Percentiles rank a stretch among this genome's conserved stretches.
These are phyloP conservation scores for Choristoneura fumiferana DNA, from an alignment of 1,140 invertebrate species.

Conservation along the genomic window DNA sequence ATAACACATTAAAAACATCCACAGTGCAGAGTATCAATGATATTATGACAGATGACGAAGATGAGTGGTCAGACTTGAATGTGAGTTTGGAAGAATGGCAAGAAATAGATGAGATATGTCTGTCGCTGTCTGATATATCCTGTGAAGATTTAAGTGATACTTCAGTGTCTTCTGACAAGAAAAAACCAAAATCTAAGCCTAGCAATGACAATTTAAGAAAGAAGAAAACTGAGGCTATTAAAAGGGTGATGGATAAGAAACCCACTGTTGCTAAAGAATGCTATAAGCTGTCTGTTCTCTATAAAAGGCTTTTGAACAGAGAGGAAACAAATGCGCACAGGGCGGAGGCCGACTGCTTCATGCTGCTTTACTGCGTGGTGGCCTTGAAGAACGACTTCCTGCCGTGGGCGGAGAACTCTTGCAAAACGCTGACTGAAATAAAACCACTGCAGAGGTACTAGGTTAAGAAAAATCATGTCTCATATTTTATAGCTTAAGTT, in stretches of 20 bases:
- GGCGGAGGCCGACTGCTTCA: constrained; percentile 80
- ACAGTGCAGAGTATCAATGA: constrained; percentile 26
- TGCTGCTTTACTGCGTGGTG: constrained; percentile 78
- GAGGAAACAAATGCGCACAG: constrained; percentile 69
- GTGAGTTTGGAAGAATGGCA: constrained; percentile 55
- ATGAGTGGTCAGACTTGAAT: constrained; percentile 56
- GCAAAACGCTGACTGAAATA: constrained; percentile 58
- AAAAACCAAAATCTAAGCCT: constrained; percentile 11
- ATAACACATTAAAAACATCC: constrained; percentile 8
- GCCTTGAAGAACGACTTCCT: constrained; percentile 77
- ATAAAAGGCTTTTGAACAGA: constrained; percentile 71
- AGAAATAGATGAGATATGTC: constrained; percentile 65
- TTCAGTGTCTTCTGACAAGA: not conserved
- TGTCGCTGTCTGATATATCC: constrained; percentile 35
- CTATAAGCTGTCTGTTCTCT: constrained; percentile 78
- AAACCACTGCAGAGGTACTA: constrained; percentile 28
- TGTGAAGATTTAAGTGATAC: constrained; percentile 21
- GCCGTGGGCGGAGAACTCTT: constrained; percentile 77
- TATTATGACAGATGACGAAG: constrained; percentile 48
- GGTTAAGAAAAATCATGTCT: no score
- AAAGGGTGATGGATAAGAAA: constrained; percentile 23
- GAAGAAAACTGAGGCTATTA: constrained; percentile 28
- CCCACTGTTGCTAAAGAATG: constrained; percentile 33
- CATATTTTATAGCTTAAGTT: no score
- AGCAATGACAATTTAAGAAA: constrained; percentile 16